phyloP scores from a whole-genome alignment of 2,113 vertebrate genomes.

The Dicaeum eximium region DNA sequence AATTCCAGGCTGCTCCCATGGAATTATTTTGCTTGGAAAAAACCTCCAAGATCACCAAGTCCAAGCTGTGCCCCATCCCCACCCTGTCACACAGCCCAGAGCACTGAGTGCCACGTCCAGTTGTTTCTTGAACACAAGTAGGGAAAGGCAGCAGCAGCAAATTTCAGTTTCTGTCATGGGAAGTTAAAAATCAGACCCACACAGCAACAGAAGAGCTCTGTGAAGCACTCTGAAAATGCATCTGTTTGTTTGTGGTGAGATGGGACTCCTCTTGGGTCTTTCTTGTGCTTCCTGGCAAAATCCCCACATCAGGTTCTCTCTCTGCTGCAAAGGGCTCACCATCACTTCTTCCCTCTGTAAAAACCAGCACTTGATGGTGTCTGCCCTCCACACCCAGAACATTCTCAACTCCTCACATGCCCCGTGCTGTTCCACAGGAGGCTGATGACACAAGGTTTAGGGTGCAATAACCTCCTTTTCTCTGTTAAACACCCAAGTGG shows the following conservation, averaged over 20 bases:
- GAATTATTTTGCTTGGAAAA: not conserved
- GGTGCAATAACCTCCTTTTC: not conserved
- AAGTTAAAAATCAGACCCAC: not conserved
- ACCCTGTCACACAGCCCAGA: not conserved
- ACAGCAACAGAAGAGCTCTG: not conserved
- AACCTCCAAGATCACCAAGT: not conserved
- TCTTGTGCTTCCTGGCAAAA: conserved; percentile 30
- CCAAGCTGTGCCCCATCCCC: not conserved
- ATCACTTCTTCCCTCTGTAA: not conserved
- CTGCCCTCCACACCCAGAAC: not conserved
- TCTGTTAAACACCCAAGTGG: not conserved
- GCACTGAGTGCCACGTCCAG: not conserved
- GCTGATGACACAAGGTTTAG: not conserved
- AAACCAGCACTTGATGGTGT: rapidly evolving
- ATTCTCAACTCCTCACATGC: not conserved
- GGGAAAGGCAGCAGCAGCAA: not conserved
- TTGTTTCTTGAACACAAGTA: not conserved
- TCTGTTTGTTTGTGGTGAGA: not conserved
- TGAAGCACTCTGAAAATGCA: not conserved
- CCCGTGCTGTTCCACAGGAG: not conserved
- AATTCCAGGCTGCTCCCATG: too few species aligned
- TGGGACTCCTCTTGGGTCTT: not conserved
- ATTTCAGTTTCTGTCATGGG: not conserved
- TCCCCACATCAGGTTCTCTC: not conserved
- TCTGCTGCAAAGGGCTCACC: not conserved